Evolutionary conservation across 2,888 invertebrate genomes (phyloP), one percentile per base, ranked within the genome.

Genomic region (Ophion costatus): DNA sequence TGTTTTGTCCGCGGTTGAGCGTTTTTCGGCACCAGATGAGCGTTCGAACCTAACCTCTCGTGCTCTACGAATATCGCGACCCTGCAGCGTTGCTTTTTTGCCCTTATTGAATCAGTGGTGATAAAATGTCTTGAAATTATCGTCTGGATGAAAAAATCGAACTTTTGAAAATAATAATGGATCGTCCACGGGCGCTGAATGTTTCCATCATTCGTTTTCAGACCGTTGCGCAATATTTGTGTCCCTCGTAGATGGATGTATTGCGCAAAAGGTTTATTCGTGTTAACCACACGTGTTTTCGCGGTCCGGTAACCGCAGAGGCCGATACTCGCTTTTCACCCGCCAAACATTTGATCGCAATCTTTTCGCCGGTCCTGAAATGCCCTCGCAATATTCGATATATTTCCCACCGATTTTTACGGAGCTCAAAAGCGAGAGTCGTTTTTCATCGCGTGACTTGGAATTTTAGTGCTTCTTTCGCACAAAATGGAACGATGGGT

Each of bases 11-110:
- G 14, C 17, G 17, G 17, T 51, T 17, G 51, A 51, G 51, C 14
- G 22, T 42, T n/a, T 14, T 20, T 14, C 14, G 10, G 14, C 6
- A 33, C 42, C 67, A 45, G 22, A 20, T 42, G 67, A 45, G 45
- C 20, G 45, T 22, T 45, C 42, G 22, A 67, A 67, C 45, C 67
- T 67, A 67, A 45, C 67, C 67, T 67, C 6, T 9, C 14, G n/a
- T 10, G n/a, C 42, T 38, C 20, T 14, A n/a, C 51, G 17, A 17
- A 42, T 17, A 42, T 51, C 2, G 42, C 24, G 42, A 51, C 2
- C 51, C 51, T 1, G 51, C n/a, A 69, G 67, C 22, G 24, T 66
- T 66, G 22, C 45, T 69, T 22, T 51, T 45, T 24, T 38, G 17
- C 33, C n/a, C 3, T n/a, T 11, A n/a, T 38, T 66, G 66, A 38